Conservation (phyloP, 2,797 vertebrate genomes). For the Myotis planiceps region DNA sequence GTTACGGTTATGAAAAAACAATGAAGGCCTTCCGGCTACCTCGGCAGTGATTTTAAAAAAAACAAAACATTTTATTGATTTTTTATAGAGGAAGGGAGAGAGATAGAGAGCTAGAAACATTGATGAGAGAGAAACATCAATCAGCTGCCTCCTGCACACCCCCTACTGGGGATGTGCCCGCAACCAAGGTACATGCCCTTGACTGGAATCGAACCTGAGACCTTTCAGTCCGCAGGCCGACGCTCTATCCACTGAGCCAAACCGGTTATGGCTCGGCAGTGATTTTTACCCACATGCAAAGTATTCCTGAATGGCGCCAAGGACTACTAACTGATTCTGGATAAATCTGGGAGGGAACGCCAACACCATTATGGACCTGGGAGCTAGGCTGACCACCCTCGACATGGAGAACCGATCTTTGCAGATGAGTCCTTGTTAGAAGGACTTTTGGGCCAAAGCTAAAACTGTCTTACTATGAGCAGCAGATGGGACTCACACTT, state of each 20-base stretch:
- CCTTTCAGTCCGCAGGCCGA: too few species aligned
- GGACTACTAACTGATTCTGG: background rate
- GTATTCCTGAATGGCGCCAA: background rate
- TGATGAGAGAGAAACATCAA: too few species aligned
- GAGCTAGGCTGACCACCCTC: background rate
- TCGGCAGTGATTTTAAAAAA: background rate
- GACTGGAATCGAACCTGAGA: too few species aligned
- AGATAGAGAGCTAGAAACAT: too few species aligned
- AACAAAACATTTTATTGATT: too few species aligned
- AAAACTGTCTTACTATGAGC: background rate
- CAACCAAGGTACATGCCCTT: too few species aligned
- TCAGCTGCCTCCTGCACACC: too few species aligned
- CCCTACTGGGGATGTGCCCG: too few species aligned
- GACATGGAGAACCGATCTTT: background rate
- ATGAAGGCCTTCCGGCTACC: background rate
- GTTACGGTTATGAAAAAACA: background rate
- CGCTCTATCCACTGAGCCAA: too few species aligned
- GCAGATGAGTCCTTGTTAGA: background rate
- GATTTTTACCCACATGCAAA: background rate
- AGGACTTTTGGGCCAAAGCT: background rate
- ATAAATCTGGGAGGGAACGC: conserved; percentile 27
- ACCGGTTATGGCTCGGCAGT: background rate
- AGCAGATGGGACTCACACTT: background rate
- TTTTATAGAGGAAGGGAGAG: too few species aligned
- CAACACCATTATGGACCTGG: background rate